Percentiles rank a stretch among this genome's conserved stretches.
Evolutionary conservation across 2,113 vertebrate genomes (phyloP).

Genomic region (Saiga tatarica): DNA sequence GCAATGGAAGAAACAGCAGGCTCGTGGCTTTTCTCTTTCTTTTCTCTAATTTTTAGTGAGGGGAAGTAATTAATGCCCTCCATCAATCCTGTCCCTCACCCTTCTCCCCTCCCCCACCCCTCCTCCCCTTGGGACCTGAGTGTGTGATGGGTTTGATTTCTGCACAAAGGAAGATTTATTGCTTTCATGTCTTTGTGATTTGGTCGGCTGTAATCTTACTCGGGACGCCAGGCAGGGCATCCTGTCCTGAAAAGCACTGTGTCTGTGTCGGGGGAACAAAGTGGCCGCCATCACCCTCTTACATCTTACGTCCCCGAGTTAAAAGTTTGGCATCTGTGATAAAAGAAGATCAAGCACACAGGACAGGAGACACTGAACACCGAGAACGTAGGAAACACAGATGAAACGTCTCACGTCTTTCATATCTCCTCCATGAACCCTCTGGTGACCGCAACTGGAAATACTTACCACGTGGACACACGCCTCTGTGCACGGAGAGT

Average conservation of each 20-base stretch:
- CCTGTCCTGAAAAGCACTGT: not conserved
- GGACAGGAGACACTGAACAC: not conserved
- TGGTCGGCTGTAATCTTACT: not conserved
- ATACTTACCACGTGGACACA: not conserved
- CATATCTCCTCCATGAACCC: not conserved
- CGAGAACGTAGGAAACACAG: not conserved
- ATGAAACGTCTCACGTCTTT: fast-evolving
- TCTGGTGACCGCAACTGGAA: not conserved
- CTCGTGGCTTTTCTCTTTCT: not conserved
- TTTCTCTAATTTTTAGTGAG: not conserved
- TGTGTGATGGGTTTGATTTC: not conserved
- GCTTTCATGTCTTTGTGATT: conserved; percentile 7
- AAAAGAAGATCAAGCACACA: not conserved
- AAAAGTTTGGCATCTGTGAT: not conserved
- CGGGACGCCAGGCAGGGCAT: not conserved
- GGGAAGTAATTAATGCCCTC: not conserved
- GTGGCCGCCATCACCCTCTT: not conserved
- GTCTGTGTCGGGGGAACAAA: not conserved
- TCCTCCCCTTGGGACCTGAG: not conserved
- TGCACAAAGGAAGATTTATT: conserved; percentile 41
- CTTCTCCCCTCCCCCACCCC: not conserved
- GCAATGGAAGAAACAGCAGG: not conserved
- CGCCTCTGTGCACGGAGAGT: not conserved
- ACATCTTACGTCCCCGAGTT: not conserved
- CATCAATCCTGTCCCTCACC: not conserved